These are phyloP conservation scores for Lota lota DNA, from an alignment of 2,113 vertebrate species.

Conservation along the genomic window DNA sequence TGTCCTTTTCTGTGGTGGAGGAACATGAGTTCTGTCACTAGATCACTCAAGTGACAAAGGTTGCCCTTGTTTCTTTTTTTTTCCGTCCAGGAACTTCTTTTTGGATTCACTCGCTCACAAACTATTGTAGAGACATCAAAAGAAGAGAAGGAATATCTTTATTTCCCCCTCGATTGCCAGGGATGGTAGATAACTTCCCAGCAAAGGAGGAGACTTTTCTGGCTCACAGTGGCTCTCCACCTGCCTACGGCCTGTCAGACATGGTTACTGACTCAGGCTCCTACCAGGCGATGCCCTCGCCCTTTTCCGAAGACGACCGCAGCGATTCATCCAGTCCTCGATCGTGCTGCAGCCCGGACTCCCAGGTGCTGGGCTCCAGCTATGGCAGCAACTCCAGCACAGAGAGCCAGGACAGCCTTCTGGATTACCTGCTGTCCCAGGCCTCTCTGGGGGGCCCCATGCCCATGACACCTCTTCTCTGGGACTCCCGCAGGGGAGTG, in stretches of 20 bases:
- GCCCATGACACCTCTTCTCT: conserved; percentile 68
- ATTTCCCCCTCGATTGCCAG: conserved; percentile 47
- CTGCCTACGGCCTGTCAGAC: conserved; percentile 72
- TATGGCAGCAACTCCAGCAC: conserved; percentile 76
- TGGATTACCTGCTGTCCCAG: conserved; percentile 89
- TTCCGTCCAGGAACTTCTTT: conserved; percentile 5
- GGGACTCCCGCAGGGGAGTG: conserved; percentile 75
- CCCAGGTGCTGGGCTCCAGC: conserved; percentile 85
- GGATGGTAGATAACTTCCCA: conserved; percentile 90
- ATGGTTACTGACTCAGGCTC: conserved; percentile 77
- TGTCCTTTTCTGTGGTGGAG: conserved; percentile 3
- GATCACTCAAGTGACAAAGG: conserved; percentile 28
- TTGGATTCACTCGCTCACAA: background rate
- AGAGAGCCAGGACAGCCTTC: conserved; percentile 85
- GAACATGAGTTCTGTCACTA: conserved; percentile 35
- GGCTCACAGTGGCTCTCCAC: conserved; percentile 65
- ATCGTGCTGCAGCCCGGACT: conserved; percentile 90
- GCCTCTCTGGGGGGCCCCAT: conserved; percentile 75
- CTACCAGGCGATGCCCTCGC: conserved; percentile 86
- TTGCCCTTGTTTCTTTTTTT: conserved; percentile 32
- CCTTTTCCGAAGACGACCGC: conserved; percentile 86
- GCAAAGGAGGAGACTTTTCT: conserved; percentile 78
- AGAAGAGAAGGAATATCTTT: too few relatives aligned
- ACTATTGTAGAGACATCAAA: too few relatives aligned
- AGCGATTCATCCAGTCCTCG: conserved; percentile 88